A percentile compares a stretch with the other conserved stretches of the same genome.
Evolutionary conservation across 1,140 invertebrate species (phyloP).

Genomic region (Hyles euphorbiae): DNA sequence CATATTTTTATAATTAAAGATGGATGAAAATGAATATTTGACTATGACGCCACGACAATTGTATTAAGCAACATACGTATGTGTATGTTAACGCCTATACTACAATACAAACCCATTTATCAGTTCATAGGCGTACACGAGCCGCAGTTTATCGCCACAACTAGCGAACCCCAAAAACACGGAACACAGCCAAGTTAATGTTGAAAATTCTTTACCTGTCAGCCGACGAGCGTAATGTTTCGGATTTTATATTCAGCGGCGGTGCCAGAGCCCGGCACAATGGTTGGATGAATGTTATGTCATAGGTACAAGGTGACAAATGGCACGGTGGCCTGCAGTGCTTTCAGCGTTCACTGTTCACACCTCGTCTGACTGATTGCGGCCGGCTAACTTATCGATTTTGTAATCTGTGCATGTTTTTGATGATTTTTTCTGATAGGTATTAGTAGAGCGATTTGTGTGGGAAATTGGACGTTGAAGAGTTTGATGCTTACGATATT

Average conservation of each 20-base stretch:
- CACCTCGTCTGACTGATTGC: constrained; percentile 10
- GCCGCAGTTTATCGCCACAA: too few relatives aligned
- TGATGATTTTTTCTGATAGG: constrained; percentile 6
- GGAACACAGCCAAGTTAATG: constrained; percentile 3
- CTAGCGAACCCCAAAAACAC: not conserved
- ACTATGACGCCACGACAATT: too few relatives aligned
- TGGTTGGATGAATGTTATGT: constrained; percentile 7
- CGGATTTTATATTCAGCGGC: constrained; percentile 15
- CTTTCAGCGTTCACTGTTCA: not conserved
- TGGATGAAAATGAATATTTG: too few relatives aligned
- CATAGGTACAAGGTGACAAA: constrained; percentile 11
- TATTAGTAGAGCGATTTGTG: constrained; percentile 3
- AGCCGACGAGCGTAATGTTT: constrained; percentile 3
- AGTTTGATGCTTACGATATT: too few relatives aligned
- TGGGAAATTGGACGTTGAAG: too few relatives aligned
- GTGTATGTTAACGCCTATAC: too few relatives aligned
- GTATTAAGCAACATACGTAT: too few relatives aligned
- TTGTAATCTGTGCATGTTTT: constrained; percentile 4
- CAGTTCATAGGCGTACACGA: too few relatives aligned
- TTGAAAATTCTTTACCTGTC: constrained; percentile 10
- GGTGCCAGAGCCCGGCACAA: constrained; percentile 12
- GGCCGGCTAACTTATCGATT: not conserved
- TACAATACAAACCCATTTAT: too few relatives aligned
- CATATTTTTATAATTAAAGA: too few relatives aligned
- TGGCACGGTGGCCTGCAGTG: constrained; percentile 1